Conservation (phyloP, 2,888 invertebrate species). For the Aelia acuminata region DNA sequence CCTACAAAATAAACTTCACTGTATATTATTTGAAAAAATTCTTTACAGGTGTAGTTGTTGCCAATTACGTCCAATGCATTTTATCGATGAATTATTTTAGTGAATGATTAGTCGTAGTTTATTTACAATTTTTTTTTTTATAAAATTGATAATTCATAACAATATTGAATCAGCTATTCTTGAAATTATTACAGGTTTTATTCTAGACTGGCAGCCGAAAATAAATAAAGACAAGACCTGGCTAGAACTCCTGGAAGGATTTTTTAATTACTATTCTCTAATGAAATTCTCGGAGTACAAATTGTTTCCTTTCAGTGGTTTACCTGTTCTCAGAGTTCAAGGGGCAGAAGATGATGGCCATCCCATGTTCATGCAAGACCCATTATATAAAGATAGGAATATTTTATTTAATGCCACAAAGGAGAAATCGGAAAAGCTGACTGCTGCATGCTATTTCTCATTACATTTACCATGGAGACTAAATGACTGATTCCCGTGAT, state of each 20-base stretch:
- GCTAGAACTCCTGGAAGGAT: slow-evolving; percentile 46
- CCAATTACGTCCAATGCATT: no score
- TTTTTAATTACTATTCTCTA: slow-evolving; percentile 54
- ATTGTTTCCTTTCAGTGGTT: slow-evolving; percentile 33
- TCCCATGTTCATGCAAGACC: slow-evolving; percentile 25
- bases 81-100: no score
- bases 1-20: no score
- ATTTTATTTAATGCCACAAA: background rate
- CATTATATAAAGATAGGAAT: slow-evolving; percentile 9
- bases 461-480: slow-evolving; percentile 47
- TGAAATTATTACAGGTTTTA: background rate
- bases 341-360: background rate
- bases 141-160: background rate
- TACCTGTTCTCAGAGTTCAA: slow-evolving; percentile 25
- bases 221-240: background rate
- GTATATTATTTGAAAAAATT: no score
- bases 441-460: background rate
- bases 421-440: background rate
- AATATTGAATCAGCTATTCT: background rate
- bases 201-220: background rate
- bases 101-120: background rate
- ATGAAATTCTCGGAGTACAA: slow-evolving; percentile 48
- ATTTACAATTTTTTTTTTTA: background rate
- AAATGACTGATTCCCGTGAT: background rate
- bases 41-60: no score